phyloP scores from a whole-genome alignment of 2,113 vertebrate genomes.

The Athene cunicularia region DNA sequence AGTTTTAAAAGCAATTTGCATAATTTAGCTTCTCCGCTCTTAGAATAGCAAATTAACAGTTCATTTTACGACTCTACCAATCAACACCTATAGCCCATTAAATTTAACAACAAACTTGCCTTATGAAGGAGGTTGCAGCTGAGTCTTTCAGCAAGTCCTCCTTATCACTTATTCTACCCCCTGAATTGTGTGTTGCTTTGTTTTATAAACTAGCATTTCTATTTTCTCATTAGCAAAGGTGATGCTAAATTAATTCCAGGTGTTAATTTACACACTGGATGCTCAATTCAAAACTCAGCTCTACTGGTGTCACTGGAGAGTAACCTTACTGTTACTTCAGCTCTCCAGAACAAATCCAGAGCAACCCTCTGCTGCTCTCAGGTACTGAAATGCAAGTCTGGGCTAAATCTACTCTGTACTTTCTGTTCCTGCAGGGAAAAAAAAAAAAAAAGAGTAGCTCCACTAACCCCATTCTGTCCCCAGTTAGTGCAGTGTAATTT shows the following conservation, averaged over 20 bases:
- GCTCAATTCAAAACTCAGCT: not conserved
- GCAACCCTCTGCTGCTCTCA: not conserved
- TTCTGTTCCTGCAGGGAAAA: not conserved
- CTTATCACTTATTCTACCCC: constrained; percentile 22
- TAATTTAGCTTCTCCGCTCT: constrained; percentile 65
- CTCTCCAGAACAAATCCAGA: not conserved
- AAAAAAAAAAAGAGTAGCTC: not conserved
- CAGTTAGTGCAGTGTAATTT: not conserved
- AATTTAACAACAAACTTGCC: constrained; percentile 73
- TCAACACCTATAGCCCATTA: constrained; percentile 78
- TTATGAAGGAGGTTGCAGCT: constrained; percentile 49
- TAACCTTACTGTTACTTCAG: not conserved
- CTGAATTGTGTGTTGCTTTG: constrained; percentile 53
- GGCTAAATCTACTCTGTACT: not conserved
- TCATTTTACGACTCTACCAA: constrained; percentile 76
- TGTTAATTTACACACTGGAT: constrained; percentile 20
- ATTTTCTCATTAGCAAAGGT: constrained; percentile 64
- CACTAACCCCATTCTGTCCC: constrained; percentile 46
- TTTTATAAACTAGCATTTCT: constrained; percentile 33
- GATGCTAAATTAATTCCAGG: constrained; percentile 46
- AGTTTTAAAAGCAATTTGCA: constrained; percentile 73
- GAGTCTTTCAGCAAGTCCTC: constrained; percentile 20
- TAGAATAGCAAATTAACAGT: constrained; percentile 79
- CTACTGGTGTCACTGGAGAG: not conserved
- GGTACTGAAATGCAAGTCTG: not conserved